These are phyloP conservation scores for Aphelocoma coerulescens DNA, from an alignment of 2,113 vertebrate genomes.

Conservation along the genomic window DNA sequence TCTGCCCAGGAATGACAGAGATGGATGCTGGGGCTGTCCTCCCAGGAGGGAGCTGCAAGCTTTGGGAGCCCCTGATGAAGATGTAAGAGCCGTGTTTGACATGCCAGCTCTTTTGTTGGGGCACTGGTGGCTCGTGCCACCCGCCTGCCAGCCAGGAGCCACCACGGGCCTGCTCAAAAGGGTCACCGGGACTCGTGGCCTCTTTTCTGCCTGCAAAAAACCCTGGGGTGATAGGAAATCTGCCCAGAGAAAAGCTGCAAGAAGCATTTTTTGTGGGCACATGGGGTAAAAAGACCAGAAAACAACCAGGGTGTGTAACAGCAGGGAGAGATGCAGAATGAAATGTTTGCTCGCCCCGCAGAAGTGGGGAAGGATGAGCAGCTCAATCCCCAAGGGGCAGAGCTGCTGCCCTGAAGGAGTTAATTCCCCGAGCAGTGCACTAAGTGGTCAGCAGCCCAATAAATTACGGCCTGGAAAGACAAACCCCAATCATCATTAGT, in stretches of 20 bases:
- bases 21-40: neutral
- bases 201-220: neutral
- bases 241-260: accelerated
- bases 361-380: neutral
- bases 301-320: accelerated
- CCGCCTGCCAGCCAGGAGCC: neutral
- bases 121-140: neutral
- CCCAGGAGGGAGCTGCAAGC: neutral
- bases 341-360: accelerated
- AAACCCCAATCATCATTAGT: slow-evolving; percentile 86
- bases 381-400: neutral
- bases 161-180: accelerated
- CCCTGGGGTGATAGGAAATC: neutral
- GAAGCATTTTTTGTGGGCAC: accelerated
- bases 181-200: accelerated
- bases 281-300: neutral
- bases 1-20: neutral
- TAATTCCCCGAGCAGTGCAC: slow-evolving; percentile 51
- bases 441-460: slow-evolving; percentile 73
- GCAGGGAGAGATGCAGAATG: accelerated
- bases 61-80: slow-evolving; percentile 2
- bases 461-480: slow-evolving; percentile 73
- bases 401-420: slow-evolving; percentile 58
- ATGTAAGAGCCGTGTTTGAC: slow-evolving; percentile 27
- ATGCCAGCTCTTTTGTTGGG: neutral